These are phyloP conservation scores for Apolygus lucorum DNA, from an alignment of 1,140 invertebrate species.

Conservation along the genomic window DNA sequence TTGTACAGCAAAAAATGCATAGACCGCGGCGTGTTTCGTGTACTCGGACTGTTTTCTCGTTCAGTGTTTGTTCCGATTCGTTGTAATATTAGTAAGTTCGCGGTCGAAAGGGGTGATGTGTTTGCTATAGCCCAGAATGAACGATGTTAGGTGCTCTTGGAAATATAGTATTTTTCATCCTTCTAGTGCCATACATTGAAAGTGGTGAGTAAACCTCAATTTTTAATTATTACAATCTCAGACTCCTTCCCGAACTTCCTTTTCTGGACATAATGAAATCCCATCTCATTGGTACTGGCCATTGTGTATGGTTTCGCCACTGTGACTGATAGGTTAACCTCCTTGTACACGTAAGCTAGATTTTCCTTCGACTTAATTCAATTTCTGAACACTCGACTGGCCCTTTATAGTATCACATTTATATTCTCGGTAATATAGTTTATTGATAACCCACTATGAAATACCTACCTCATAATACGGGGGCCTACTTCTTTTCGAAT, in stretches of 20 bases:
- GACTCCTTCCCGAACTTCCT: neutral
- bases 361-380: conserved; percentile 27
- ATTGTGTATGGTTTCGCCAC: neutral
- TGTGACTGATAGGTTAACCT: neutral
- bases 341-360: conserved; percentile 14
- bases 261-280: neutral
- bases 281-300: neutral
- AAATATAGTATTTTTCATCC: conserved; percentile 33
- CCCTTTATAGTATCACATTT: too few species aligned
- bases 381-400: too few species aligned
- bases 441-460: too few species aligned
- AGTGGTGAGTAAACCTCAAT: conserved; percentile 39
- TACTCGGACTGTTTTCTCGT: too few species aligned
- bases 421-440: too few species aligned
- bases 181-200: conserved; percentile 44
- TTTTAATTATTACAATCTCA: neutral
- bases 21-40: too few species aligned
- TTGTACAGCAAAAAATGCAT: too few species aligned
- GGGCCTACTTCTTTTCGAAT: too few species aligned
- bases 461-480: too few species aligned
- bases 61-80: neutral
- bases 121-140: conserved; percentile 21
- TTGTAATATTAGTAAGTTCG: neutral
- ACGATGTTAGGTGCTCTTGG: conserved; percentile 35
- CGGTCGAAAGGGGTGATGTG: conserved; percentile 7